Conservation (phyloP, 2,113 vertebrate species). For the Tichodroma muraria region DNA sequence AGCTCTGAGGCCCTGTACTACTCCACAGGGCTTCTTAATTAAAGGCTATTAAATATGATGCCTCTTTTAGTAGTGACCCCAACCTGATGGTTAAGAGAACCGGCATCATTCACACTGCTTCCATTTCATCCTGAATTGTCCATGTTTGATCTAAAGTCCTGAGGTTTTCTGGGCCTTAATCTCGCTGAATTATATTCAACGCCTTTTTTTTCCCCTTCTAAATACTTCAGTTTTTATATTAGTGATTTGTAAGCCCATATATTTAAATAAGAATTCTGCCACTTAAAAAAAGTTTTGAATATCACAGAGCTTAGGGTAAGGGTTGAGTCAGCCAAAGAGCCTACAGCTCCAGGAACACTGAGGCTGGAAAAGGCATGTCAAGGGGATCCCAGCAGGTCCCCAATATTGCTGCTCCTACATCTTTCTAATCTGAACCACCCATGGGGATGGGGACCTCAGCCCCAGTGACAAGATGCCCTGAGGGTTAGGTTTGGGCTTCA, state of each 20-base stretch:
- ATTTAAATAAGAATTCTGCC: background rate
- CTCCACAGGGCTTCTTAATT: background rate
- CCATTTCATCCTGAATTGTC: background rate
- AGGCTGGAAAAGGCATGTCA: background rate
- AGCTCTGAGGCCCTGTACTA: background rate
- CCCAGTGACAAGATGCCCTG: background rate
- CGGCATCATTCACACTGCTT: background rate
- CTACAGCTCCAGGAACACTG: background rate
- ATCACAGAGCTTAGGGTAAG: fast-evolving
- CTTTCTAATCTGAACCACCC: background rate
- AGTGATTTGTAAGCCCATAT: background rate
- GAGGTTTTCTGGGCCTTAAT: background rate
- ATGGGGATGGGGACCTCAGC: background rate
- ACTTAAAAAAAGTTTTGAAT: background rate
- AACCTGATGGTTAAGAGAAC: background rate
- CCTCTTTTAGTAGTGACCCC: background rate
- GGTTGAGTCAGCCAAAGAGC: background rate
- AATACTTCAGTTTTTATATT: background rate
- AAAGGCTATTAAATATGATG: background rate
- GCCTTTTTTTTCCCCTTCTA: background rate
- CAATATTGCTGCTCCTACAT: background rate
- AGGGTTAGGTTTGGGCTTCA: background rate
- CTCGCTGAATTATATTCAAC: background rate
- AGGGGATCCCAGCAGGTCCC: background rate
- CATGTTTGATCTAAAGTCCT: background rate